Evolutionary conservation across 2,113 vertebrate genomes (phyloP), one percentile per base, ranked within the genome.

Genomic region (Semicossyphus pulcher): DNA sequence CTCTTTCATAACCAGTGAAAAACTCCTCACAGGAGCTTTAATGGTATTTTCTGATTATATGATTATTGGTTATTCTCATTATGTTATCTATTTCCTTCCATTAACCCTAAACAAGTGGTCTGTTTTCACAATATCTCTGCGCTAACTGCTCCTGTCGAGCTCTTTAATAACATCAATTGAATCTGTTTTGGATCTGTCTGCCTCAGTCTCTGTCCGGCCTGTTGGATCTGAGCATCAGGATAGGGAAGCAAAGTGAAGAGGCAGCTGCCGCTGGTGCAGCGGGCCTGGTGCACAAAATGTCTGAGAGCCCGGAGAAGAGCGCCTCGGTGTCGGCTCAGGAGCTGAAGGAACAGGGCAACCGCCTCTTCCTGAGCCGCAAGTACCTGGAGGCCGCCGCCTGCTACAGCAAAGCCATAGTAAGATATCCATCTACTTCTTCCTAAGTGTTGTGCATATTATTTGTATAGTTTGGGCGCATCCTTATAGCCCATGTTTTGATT

Each of bases 291-390:
- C 87, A 88, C 84, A 89, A 87, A 52, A 93, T 87, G 94, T 92
- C 66, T 25, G 94, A 90, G 16, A 97, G 96, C 92, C 96, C 96
- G 0, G 96, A 97, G 89, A 97, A 97, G 81, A 96, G 94, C 65
- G 23, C 58, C 9, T 95, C 94, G 34, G 95, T 60, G 68, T 80
- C 95, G 29, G 96, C 96, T 49, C 96, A 97, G 92, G 96, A 97
- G 91, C 93, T 97, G 86, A 97, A 97, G 91, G 96, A 97, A 71
- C 96, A 97, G 89, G 96, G 96, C 0, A 97, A 97, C 93, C 94
- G 96, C 14, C 94, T 97, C 59, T 97, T 97, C 85, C 95, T 96
- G 83, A 93, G 92, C 87, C 95, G 96, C 86, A 97, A 97, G 79
- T 97, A 97, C 88, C 94, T 94, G 59, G 96, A 97, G 91, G 96